Conservation (phyloP, 1,140 invertebrate species). For the Belonocnema kinseyi region DNA sequence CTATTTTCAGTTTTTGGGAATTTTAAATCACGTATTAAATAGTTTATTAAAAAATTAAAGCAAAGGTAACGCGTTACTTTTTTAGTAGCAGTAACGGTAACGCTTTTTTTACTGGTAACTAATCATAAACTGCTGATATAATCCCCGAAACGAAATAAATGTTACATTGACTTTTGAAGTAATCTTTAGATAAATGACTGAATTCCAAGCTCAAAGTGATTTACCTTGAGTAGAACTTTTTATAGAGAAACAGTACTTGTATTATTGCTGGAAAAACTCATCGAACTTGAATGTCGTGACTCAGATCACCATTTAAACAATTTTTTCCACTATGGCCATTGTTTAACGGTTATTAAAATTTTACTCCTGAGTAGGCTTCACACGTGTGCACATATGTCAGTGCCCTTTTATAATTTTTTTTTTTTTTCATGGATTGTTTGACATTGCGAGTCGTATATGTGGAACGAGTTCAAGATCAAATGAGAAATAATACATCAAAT, state of each 20-base stretch:
- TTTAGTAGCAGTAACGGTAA: no score
- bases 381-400: conserved; percentile 13
- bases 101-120: no score
- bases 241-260: not conserved
- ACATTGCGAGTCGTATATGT: conserved; percentile 26
- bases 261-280: conserved; percentile 2
- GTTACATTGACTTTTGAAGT: no score
- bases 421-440: conserved; percentile 22
- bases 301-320: conserved; percentile 42
- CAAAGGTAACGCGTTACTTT: no score
- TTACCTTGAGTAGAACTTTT: not conserved
- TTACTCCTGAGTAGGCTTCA: conserved; percentile 2
- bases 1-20: no score
- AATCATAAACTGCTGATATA: no score
- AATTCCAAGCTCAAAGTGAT: no score
- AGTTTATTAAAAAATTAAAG: no score
- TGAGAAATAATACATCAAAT: conserved; percentile 26
- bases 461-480: conserved; percentile 29
- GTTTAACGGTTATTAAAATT: conserved; percentile 35
- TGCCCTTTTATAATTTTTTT: conserved; percentile 17
- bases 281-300: conserved; percentile 15
- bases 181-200: no score
- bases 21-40: no score
- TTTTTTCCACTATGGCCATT: conserved; percentile 34
- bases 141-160: no score